phyloP scores from a whole-genome alignment of 2,797 vertebrate species.

The Peromyscus melanophrys region DNA sequence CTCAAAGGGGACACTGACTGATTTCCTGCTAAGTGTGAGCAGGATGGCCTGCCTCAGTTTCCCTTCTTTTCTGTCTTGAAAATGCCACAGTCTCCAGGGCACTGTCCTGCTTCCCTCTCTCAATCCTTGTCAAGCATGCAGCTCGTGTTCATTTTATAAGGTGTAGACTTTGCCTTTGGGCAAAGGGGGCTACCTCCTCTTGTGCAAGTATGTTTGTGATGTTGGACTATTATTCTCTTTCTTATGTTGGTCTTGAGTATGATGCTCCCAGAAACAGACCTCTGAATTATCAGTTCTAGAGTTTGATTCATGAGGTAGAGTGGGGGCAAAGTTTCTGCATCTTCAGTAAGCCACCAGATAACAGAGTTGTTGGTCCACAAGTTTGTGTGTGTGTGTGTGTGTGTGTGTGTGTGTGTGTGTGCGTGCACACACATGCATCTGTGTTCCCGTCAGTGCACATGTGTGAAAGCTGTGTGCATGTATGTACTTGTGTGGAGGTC shows the following conservation, averaged over 20 bases:
- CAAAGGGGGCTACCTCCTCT: not conserved
- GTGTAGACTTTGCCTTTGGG: not conserved
- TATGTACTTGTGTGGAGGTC: not conserved
- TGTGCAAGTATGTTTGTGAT: not conserved
- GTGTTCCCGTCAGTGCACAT: not conserved
- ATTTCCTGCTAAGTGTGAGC: not conserved
- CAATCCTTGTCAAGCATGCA: not conserved
- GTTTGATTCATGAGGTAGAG: not conserved
- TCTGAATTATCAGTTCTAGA: not conserved
- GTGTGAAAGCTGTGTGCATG: not conserved
- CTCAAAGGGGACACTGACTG: not conserved
- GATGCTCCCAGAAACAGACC: not conserved
- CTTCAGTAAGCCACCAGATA: not conserved
- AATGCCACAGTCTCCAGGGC: not conserved
- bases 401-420: not conserved
- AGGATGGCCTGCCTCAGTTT: not conserved
- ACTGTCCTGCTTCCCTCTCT: not conserved
- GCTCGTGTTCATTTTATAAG: not conserved
- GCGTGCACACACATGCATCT: not conserved
- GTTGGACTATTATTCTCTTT: not conserved
- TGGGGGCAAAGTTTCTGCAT: not conserved
- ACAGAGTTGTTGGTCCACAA: not conserved
- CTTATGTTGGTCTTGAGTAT: not conserved
- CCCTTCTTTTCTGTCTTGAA: not conserved
- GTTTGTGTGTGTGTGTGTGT: not conserved